A percentile compares a stretch with the other conserved stretches of the same genome.
Conservation (phyloP, 2,113 vertebrate species). For the Pachyramphus minor region DNA sequence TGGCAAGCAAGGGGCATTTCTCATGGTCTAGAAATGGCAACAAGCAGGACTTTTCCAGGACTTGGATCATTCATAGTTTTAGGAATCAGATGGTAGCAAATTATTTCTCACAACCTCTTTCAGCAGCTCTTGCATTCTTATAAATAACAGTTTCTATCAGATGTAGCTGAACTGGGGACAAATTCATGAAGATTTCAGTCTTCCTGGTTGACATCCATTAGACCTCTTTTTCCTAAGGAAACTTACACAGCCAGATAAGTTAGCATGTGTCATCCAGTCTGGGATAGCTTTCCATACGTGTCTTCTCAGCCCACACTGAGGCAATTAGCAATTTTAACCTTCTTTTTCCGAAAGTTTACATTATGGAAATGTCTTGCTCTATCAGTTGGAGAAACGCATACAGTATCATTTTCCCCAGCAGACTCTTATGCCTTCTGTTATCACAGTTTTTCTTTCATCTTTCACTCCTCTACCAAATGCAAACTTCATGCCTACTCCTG, state of each 20-base stretch:
- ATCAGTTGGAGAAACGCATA: not conserved
- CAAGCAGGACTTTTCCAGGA: not conserved
- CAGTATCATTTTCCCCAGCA: not conserved
- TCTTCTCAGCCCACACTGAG: conserved; percentile 9
- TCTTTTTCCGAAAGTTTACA: conserved; percentile 27
- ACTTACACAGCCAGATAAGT: not conserved
- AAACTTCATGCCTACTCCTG: not conserved
- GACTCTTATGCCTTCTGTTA: conserved; percentile 35
- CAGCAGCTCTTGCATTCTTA: not conserved
- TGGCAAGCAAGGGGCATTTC: not conserved
- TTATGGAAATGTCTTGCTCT: conserved; percentile 43
- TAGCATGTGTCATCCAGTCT: conserved; percentile 34
- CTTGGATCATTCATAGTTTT: not conserved
- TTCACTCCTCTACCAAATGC: not conserved
- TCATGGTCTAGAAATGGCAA: not conserved
- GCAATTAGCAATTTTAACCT: conserved; percentile 57
- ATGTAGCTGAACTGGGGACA: not conserved
- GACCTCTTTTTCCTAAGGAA: not conserved
- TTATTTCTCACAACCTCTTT: not conserved
- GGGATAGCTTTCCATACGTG: not conserved
- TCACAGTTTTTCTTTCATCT: conserved; percentile 24
- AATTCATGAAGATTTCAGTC: not conserved
- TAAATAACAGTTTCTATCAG: not conserved
- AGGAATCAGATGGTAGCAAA: not conserved
- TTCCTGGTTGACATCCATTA: not conserved